Evolutionary conservation across 2,113 vertebrate species (phyloP).

Genomic region (Brachirus orientalis): DNA sequence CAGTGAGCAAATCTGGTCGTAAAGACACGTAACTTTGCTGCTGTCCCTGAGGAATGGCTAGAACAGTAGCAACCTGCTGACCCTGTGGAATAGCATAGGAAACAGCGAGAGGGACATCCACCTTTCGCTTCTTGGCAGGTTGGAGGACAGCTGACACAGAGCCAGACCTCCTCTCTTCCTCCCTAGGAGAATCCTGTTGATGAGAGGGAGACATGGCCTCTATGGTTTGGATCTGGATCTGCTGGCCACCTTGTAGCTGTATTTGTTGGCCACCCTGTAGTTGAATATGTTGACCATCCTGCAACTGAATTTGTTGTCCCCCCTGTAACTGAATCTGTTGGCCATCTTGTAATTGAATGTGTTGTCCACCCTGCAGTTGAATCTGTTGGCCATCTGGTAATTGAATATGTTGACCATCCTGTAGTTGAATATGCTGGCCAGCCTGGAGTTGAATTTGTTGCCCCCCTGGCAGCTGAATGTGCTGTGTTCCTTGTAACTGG

Average conservation of each 20-base stretch:
- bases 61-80: slow-evolving; percentile 95
- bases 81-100: slow-evolving; percentile 94
- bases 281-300: slow-evolving; percentile 92
- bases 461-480: slow-evolving; percentile 71
- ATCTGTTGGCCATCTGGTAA: slow-evolving; percentile 86
- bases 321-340: slow-evolving; percentile 87
- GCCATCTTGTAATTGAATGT: slow-evolving; percentile 86
- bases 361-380: slow-evolving; percentile 80
- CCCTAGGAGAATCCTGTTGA: slow-evolving; percentile 89
- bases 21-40: slow-evolving; percentile 98
- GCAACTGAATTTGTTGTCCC: slow-evolving; percentile 91
- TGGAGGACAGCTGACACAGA: slow-evolving; percentile 91
- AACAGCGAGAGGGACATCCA: slow-evolving; percentile 95
- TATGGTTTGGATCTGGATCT: slow-evolving; percentile 97
- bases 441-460: slow-evolving; percentile 66
- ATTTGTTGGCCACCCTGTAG: slow-evolving; percentile 95
- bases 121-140: slow-evolving; percentile 98
- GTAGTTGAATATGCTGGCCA: slow-evolving; percentile 61
- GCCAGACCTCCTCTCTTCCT: slow-evolving; percentile 87
- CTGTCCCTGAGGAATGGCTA: slow-evolving; percentile 97
- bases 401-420: slow-evolving; percentile 89
- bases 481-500: slow-evolving; percentile 70
- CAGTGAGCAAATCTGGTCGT: slow-evolving; percentile 95
- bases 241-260: slow-evolving; percentile 86
- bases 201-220: slow-evolving; percentile 91